These are phyloP conservation scores for Apis laboriosa DNA, from an alignment of 1,140 invertebrate species.

Conservation along the genomic window DNA sequence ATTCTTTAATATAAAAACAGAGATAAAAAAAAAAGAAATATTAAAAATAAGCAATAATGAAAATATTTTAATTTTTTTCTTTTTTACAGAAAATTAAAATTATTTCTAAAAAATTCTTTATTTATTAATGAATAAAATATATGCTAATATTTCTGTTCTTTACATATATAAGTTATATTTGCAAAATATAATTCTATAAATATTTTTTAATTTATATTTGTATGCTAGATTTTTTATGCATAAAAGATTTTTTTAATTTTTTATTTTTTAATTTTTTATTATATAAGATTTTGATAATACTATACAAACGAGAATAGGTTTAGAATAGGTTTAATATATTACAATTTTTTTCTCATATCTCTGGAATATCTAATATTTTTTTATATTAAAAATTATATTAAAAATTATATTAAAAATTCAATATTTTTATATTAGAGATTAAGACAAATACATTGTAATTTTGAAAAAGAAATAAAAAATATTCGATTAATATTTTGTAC, in stretches of 20 bases:
- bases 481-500: no score
- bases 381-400: no score
- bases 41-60: neutral
- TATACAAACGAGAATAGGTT: no score
- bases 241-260: no score
- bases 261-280: neutral
- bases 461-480: no score
- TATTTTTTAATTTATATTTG: neutral
- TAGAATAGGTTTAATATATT: no score
- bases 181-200: constrained; percentile 14
- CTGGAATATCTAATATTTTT: no score
- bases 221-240: neutral
- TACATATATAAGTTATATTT: constrained; percentile 33
- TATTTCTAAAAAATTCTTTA: neutral
- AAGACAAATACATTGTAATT: no score
- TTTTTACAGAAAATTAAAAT: neutral
- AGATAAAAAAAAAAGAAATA: neutral
- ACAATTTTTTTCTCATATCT: no score
- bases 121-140: neutral
- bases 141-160: neutral
- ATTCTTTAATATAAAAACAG: neutral
- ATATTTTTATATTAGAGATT: no score
- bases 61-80: neutral
- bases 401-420: no score
- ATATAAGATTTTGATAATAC: neutral